Base-by-base conservation (phyloP, 1,140 invertebrate genomes). In the Coptotermes formosanus region DNA sequence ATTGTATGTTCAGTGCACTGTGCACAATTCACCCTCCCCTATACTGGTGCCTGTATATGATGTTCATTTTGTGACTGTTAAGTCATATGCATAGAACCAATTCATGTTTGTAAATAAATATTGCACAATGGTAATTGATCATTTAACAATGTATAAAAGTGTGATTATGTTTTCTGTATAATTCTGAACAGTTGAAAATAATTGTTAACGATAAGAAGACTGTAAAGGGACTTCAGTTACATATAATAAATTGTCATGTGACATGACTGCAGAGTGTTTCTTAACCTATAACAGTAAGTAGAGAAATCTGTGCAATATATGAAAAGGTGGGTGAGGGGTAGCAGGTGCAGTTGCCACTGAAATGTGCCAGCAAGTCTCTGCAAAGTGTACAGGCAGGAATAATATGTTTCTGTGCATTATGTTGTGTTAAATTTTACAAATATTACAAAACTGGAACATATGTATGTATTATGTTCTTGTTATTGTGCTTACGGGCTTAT, bases 141-240 rank as follows among this genome's bases (percentile, higher is more conserved):
- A 55, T 75, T 75, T n/a, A 75, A 75, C 7, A 75, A 14, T 75
- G 25, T 75, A 75, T 16, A 75, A 38, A 75, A 30, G 64, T 30
- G 25, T 75, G 25, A n/a, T 75, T 75, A 75, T 75, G 64, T 75
- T 75, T 55, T 75, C 64, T 75, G 64, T 75, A 75, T 75, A 75
- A 75, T 75, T 64, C 64, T 75, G n/a, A 75, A 30, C 25, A 75
- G 25, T 30, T 25, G 59, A 75, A 75, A n/a, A 75, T 75, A n/a
- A 25, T 30, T 75, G 25, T 75, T 75, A 30, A 75, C n/a, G n/a
- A 75, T 75, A 75, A 25, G 64, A 75, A 75, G 64, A 30, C 64
- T 75, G 64, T 75, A 75, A 11, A 75, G 25, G 64, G 14, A 75
- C n/a, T 75, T 75, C 14, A 30, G 64, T 75, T 75, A 75, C 64